These are phyloP conservation scores for Euzophera pinguis DNA, from an alignment of 2,888 invertebrate species.

Conservation along the genomic window DNA sequence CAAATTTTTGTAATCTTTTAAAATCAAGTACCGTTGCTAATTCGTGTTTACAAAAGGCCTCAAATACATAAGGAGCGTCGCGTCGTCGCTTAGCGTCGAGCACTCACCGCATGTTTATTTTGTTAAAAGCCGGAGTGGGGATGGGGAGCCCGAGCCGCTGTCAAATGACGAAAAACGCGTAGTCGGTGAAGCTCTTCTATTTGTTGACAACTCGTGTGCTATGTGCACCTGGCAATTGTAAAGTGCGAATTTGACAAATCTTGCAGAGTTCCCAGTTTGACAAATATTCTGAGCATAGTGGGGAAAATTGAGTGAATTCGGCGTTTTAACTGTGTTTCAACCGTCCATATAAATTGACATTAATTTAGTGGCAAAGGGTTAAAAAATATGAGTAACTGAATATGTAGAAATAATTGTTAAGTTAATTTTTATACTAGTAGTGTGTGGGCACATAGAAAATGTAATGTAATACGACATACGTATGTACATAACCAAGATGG, in stretches of 20 bases:
- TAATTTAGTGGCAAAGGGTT: too few species aligned
- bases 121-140: constrained; percentile 6
- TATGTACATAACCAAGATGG: too few species aligned
- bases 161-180: constrained; percentile 10
- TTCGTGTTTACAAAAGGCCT: constrained; percentile 9
- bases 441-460: too few species aligned
- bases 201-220: background rate
- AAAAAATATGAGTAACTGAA: too few species aligned
- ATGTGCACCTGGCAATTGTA: background rate
- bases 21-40: background rate
- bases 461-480: too few species aligned
- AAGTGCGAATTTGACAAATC: background rate
- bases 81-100: background rate
- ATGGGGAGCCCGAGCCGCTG: constrained; percentile 8
- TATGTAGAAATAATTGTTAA: too few species aligned
- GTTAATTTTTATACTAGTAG: too few species aligned
- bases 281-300: too few species aligned
- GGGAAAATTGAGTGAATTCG: too few species aligned
- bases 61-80: background rate
- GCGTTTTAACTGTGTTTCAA: too few species aligned
- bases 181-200: background rate
- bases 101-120: background rate
- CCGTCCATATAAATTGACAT: too few species aligned
- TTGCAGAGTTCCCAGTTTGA: background rate
- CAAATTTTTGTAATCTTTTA: background rate